Percentiles rank a stretch among this genome's conserved stretches.
phyloP scores from a whole-genome alignment of 1,140 invertebrate genomes.

The Schlechtendalia chinensis region DNA sequence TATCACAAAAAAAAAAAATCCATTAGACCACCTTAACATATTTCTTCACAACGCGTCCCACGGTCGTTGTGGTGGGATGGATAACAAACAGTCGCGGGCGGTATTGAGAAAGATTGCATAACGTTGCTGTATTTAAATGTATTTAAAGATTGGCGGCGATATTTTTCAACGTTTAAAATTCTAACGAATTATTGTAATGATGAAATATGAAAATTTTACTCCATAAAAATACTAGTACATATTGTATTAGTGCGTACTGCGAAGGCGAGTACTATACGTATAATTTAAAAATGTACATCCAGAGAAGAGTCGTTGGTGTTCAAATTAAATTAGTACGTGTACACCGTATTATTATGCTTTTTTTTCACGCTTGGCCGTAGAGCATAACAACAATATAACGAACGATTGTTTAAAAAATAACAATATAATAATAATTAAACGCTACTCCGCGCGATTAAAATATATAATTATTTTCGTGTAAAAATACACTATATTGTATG shows the following conservation, averaged over 20 bases:
- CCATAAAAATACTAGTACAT: no score
- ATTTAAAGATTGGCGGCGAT: background rate
- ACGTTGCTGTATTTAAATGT: constrained; percentile 15
- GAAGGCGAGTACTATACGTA: no score
- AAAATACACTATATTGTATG: constrained; percentile 1
- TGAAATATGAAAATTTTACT: background rate
- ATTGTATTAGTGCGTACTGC: no score
- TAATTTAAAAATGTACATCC: no score
- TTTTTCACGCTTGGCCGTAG: background rate
- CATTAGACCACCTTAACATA: constrained; percentile 40
- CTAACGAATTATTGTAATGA: background rate
- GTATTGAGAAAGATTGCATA: constrained; percentile 15
- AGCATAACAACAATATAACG: constrained; percentile 1
- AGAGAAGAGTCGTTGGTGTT: no score
- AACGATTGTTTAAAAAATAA: constrained; percentile 27
- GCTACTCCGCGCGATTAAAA: constrained; percentile 7
- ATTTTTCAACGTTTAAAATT: background rate
- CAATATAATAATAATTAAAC: constrained; percentile 13
- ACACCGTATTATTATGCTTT: background rate
- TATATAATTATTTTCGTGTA: constrained; percentile 16
- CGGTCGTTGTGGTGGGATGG: constrained; percentile 24
- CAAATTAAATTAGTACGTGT: background rate
- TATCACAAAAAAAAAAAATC: constrained; percentile 30
- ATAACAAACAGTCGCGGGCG: constrained; percentile 14
- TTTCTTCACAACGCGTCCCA: constrained; percentile 40